phyloP scores from a whole-genome alignment of 2,888 invertebrate genomes.

The Isoperla grammatica region DNA sequence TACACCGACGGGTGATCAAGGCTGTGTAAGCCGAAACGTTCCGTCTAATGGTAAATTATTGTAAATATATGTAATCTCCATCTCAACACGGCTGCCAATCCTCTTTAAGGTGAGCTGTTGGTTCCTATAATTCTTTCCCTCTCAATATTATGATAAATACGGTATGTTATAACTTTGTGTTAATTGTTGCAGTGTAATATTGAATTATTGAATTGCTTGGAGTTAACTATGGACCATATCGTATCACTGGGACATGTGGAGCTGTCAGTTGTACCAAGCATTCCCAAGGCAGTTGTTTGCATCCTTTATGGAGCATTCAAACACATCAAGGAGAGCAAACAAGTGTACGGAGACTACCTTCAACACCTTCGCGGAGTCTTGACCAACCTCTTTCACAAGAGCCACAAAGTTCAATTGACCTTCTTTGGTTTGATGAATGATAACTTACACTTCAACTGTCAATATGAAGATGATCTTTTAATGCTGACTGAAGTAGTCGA shows the following conservation, averaged over 20 bases:
- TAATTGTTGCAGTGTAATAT: slow-evolving; percentile 11
- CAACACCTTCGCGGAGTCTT: slow-evolving; percentile 42
- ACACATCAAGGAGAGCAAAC: slow-evolving; percentile 50
- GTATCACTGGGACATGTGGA: slow-evolving; percentile 8
- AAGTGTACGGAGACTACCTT: slow-evolving; percentile 43
- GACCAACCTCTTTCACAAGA: slow-evolving; percentile 45
- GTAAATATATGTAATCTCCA: no score
- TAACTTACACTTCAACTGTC: slow-evolving; percentile 44
- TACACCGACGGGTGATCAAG: no score
- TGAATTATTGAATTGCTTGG: slow-evolving; percentile 19
- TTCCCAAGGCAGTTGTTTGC: slow-evolving; percentile 38
- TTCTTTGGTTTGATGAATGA: slow-evolving; percentile 46
- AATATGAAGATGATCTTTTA: slow-evolving; percentile 40
- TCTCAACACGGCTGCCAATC: no score
- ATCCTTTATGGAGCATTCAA: slow-evolving; percentile 45
- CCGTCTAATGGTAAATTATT: no score
- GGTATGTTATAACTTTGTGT: neutral
- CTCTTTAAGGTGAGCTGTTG: no score
- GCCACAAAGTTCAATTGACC: slow-evolving; percentile 46
- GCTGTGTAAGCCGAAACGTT: no score
- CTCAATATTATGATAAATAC: neutral
- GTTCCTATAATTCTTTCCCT: no score
- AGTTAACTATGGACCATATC: slow-evolving; percentile 3
- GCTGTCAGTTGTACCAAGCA: slow-evolving; percentile 11
- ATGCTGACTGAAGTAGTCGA: slow-evolving; percentile 46